Evolutionary conservation across 1,140 invertebrate species (phyloP), one percentile per base, ranked within the genome.

Genomic region (Eriocheir sinensis): DNA sequence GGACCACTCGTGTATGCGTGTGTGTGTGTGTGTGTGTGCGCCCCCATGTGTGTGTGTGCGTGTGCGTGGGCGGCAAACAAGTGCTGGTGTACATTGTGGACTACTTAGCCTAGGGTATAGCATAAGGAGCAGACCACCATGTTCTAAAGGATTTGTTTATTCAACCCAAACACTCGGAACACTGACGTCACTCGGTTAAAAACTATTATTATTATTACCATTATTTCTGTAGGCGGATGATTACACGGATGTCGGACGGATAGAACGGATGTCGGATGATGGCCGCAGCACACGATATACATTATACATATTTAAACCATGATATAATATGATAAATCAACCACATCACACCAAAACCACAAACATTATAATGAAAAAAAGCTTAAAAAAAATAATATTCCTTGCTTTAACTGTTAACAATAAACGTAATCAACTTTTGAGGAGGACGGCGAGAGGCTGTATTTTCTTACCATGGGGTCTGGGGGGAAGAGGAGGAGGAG

Each of bases 361-460:
- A 72, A n/a, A 21, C 6, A 72, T 72, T n/a, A 27, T n/a, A n/a
- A 72, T 72, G 21, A 72, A 6, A 72, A 72, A 72, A 72, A 72
- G n/a, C n/a, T n/a, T n/a, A 72, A 72, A 72, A 8, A n/a, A 72
- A 72, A 27, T n/a, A n/a, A 72, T n/a, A 72, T 72, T 72, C 21
- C 27, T 72, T 72, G 60, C 60, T 72, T 72, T 72, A 72, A 72
- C 6, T 72, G 60, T 72, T 72, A 72, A 72, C 60, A 72, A n/a
- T n/a, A 72, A 72, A 48, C 4, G 44, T 6, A 48, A 48, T 48
- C 4, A 48, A 6, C 15, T 48, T 4, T 6, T 48, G 15, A 48
- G 15, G 44, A 48, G 15, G 15, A 15, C 4, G 15, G 44, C 4
- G 44, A 48, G 44, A 48, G 44, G 15, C 4, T 48, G 4, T 48